These are phyloP conservation scores for Esox niger DNA, from an alignment of 2,113 vertebrate genomes.

Conservation along the genomic window DNA sequence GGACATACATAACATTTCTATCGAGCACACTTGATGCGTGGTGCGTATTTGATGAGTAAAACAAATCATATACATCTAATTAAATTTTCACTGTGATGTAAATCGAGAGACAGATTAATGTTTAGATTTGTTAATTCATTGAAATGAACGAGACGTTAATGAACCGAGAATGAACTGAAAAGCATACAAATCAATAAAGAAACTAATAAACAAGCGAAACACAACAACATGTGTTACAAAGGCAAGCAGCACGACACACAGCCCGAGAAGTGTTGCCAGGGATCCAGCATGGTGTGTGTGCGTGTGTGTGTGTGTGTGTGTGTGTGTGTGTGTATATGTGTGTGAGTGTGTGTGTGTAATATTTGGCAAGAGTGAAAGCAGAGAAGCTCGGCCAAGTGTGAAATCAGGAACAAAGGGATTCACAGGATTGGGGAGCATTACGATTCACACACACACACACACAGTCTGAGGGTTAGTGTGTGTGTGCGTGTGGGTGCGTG, in stretches of 20 bases:
- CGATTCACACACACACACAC: conserved; percentile 48
- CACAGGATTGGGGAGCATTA: conserved; percentile 69
- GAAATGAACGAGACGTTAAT: conserved; percentile 52
- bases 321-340: no score
- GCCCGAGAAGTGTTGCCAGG: conserved; percentile 26
- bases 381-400: conserved; percentile 67
- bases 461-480: conserved; percentile 2
- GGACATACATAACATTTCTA: background rate
- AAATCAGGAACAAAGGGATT: conserved; percentile 75
- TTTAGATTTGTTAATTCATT: no score
- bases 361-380: conserved; percentile 66
- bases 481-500: conserved; percentile 4
- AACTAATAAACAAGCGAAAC: conserved; percentile 46
- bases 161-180: conserved; percentile 19
- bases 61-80: background rate
- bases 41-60: no score
- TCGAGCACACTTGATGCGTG: background rate
- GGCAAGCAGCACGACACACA: background rate
- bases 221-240: conserved; percentile 54
- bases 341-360: background rate
- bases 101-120: no score
- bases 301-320: no score
- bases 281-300: conserved; percentile 50
- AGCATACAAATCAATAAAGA: conserved; percentile 45
- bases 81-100: background rate